Base-by-base conservation (phyloP, 2,888 invertebrate species). In the Ectemnius cavifrons region DNA sequence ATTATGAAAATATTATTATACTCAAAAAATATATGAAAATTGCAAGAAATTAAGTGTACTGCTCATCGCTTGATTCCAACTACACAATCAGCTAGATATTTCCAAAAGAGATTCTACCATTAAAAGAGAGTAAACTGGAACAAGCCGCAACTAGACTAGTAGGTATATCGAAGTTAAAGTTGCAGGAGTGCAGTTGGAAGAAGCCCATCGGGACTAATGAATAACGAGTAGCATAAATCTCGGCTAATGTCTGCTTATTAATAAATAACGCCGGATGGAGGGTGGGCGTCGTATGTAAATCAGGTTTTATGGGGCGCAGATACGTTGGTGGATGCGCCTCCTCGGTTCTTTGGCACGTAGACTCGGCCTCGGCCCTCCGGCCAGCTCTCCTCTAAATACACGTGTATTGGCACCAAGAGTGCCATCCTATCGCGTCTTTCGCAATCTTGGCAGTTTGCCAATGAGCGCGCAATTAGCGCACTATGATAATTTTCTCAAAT, bases 401-500 rank as follows among this genome's bases (percentile, higher is more conserved):
- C n/a, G n/a, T 18, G 11, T 14, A 45, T 67, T 27, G 70, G 59
- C 60, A 52, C 45, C 47, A 37, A 47, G 56, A 47, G 81, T 56
- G 61, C 64, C 67, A 69, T 63, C 28, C 56, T 71, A 68, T 69
- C 75, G 61, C 23, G 49, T 20, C 63, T 20, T 60, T 45, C 69
- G 20, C 59, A 58, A 45, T 66, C 52, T 78, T 86, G 85, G 85
- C 81, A 74, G 68, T 79, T 71, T 79, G 87, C 85, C 86, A 89
- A 82, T 85, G 82, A 82, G 71, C 82, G 76, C 75, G 86, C 85
- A 89, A 89, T 89, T 89, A 89, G 88, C 73, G 68, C 73, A 77
- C 82, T 84, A 87, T 87, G 87, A 87, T 88, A 89, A 89, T 89
- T 88, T 85, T 87, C 85, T 80, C 84, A 85, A 87, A 87, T 85